Base-by-base conservation (phyloP, 2,888 invertebrate species). In the Achlya flavicornis region DNA sequence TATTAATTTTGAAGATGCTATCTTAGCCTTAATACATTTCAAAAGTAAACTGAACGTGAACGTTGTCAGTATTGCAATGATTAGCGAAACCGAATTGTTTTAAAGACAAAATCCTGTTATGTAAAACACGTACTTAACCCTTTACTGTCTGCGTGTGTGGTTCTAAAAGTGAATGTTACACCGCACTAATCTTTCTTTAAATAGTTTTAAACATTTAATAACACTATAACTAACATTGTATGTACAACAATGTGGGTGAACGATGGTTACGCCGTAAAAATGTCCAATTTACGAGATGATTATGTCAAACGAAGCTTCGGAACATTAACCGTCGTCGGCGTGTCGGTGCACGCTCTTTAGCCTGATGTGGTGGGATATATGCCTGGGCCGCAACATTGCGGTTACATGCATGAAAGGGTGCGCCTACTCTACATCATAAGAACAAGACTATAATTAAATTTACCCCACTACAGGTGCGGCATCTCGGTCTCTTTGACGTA, bases 391-490 rank as follows among this genome's bases (percentile, higher is more conserved):
- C 77, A 74, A 74, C 76, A 66, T 67, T 79, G 77, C 61, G 77
- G 79, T 76, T 69, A 64, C 64, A 48, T 62, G 62, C 64, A 6
- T 65, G 53, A 19, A 53, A 19, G 19, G 53, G 53, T 53, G 53
- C 53, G 53, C 19, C 53, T 16, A 53, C 53, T 16, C 60, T 48
- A 48, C 57, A 64, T 62, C 68, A 67, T 62, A 65, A 67, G 67
- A 64, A 70, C 72, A 73, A 53, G 53, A n/a, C n/a, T 10, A 53
- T 78, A 80, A 84, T 84, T 80, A 75, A 77, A 77, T 81, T 74
- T 73, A 75, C 77, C 75, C 71, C 75, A 76, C 70, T 65, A 69
- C 70, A 77, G 74, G 75, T 77, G 71, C 71, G 67, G 62, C 63
- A 75, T 73, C 73, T 73, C 67, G 67, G 70, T 19, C 68, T 76